Conservation (phyloP, 2,797 vertebrate genomes). For the Manis pentadactyla region DNA sequence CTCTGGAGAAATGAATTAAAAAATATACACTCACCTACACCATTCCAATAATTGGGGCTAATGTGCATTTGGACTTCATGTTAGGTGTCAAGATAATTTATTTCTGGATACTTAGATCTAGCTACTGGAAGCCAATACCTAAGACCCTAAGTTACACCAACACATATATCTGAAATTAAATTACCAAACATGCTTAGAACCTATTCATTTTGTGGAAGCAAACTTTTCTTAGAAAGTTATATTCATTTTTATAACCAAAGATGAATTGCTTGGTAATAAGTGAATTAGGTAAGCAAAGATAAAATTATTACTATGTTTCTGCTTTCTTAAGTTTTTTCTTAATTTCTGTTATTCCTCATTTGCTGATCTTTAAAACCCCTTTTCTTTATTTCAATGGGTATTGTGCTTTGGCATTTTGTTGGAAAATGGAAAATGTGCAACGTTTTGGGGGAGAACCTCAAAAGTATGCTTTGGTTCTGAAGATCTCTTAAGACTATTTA, state of each 20-base stretch:
- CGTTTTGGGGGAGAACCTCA: neutral
- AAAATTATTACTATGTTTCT: neutral
- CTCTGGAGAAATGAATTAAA: constrained; percentile 27
- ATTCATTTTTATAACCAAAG: constrained; percentile 42
- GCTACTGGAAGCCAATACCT: neutral
- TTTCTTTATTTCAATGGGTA: neutral
- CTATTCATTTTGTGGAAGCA: constrained; percentile 8
- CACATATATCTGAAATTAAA: constrained; percentile 21
- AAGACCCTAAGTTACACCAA: neutral
- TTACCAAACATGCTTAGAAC: neutral
- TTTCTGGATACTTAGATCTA: constrained; percentile 55
- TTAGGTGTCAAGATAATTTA: constrained; percentile 48
- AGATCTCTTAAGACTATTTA: constrained; percentile 48
- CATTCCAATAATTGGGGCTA: neutral
- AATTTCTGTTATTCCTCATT: constrained; percentile 44
- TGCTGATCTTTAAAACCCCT: neutral
- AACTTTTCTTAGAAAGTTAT: constrained; percentile 50
- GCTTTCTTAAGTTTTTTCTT: constrained; percentile 21
- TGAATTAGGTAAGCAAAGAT: neutral
- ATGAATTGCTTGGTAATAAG: neutral
- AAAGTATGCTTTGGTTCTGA: neutral
- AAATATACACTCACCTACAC: neutral
- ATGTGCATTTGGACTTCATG: neutral
- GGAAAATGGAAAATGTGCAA: constrained; percentile 2
- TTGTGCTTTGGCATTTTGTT: neutral